Conservation (phyloP, 2,113 vertebrate genomes). For the Cheirogaleus medius region DNA sequence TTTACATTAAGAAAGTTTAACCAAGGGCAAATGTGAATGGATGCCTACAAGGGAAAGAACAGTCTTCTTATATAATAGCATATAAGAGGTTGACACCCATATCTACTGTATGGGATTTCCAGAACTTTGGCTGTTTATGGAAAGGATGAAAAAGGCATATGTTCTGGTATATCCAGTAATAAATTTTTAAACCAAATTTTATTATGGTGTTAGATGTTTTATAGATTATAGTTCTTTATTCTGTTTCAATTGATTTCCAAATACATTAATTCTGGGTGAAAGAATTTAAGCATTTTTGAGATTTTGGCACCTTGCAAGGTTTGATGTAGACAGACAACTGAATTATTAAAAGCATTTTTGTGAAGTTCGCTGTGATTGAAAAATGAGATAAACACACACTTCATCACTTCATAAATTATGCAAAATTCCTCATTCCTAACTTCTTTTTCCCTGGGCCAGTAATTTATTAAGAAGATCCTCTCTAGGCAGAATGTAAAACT, state of each 20-base stretch:
- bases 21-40: neutral
- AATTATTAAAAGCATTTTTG: neutral
- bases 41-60: neutral
- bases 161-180: neutral
- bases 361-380: neutral
- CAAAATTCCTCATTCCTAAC: neutral
- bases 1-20: neutral
- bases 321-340: neutral
- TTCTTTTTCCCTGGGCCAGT: neutral
- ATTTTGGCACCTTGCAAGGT: neutral
- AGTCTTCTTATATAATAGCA: neutral
- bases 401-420: neutral
- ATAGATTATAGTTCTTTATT: neutral
- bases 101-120: neutral
- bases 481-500: neutral
- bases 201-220: neutral
- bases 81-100: neutral
- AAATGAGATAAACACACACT: neutral
- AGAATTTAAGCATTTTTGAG: conserved; percentile 9
- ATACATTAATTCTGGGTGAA: neutral
- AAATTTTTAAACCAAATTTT: neutral
- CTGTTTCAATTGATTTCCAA: neutral
- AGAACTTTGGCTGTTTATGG: neutral
- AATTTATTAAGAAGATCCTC: neutral
- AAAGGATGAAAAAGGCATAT: conserved; percentile 7